Evolutionary conservation across 2,113 vertebrate species (phyloP).

Genomic region (Lasiurus cinereus): DNA sequence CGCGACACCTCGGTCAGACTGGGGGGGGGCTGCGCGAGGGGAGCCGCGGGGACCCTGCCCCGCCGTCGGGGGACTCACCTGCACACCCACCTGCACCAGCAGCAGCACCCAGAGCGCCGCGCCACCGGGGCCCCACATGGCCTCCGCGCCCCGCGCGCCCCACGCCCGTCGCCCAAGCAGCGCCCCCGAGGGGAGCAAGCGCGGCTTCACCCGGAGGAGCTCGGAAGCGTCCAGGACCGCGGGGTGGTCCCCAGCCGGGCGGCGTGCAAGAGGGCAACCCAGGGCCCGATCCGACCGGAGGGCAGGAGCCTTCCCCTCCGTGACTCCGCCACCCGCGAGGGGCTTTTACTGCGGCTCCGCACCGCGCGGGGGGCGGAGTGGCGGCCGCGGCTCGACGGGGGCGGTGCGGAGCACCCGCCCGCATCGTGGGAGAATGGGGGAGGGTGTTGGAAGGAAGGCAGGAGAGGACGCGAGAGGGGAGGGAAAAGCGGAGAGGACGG

Average conservation of each 20-base stretch:
- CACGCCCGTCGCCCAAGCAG: neutral
- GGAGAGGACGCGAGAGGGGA: neutral
- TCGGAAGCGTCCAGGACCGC: neutral
- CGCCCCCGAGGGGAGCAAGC: neutral
- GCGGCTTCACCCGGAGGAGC: neutral
- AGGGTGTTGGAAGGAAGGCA: neutral
- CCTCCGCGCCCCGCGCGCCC: neutral
- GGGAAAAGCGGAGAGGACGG: neutral
- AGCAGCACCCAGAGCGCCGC: slow-evolving; percentile 62
- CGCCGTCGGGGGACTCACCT: slow-evolving; percentile 9
- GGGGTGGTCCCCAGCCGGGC: neutral
- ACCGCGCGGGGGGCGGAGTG: slow-evolving; percentile 60
- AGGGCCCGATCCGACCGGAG: neutral
- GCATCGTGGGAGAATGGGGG: slow-evolving; percentile 37
- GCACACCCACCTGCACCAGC: slow-evolving; percentile 35
- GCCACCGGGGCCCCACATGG: slow-evolving; percentile 1
- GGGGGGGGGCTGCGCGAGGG: fast-evolving
- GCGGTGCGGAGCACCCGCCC: neutral
- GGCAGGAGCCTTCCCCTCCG: neutral
- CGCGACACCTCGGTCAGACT: neutral
- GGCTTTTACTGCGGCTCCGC: slow-evolving; percentile 35
- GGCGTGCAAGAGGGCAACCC: neutral
- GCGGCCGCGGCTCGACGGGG: slow-evolving; percentile 22
- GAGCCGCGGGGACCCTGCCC: too few species aligned
- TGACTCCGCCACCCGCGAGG: neutral